Base-by-base conservation (phyloP, 2,113 vertebrate species). In the Colaptes auratus region DNA sequence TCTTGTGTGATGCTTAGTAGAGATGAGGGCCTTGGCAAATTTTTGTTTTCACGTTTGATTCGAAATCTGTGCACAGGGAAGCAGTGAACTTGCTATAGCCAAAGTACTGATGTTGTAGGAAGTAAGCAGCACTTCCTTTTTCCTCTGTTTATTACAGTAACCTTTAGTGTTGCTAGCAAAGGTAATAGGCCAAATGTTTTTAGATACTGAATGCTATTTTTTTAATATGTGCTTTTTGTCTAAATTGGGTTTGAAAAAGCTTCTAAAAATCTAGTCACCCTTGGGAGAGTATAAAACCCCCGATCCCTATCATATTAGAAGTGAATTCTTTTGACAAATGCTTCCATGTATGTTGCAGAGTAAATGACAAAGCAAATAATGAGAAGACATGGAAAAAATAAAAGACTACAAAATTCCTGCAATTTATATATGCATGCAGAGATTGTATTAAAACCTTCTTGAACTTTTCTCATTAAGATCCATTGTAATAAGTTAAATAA, bases 201-300 rank as follows among this genome's bases (percentile, higher is more conserved):
- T 42, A 73, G 39, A 46, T 56, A 70, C 33, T 80, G 74, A 71
- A 67, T 78, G 6, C 30, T 89, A 39, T 82, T 65, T 81, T 89
- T 94, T 28, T 4, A 67, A 72, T 92, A 4, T 63, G 56, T 86
- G n/a, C 18, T 90, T 94, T 94, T 84, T 66, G 72, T 93, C 88
- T 86, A 86, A 94, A 76, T 94, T 92, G 79, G 48, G 92, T 96
- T 95, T 83, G 74, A 89, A 96, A 97, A 90, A 80, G 59, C 42
- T 44, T 95, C 72, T 92, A 91, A 93, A 92, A 91, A 67, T 36
- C 15, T 59, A 59, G 4, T 71, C 65, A 83, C 31, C 94, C 94
- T 58, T 90, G 31, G 61, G 81, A 90, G 24, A 23, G 3, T 78
- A 53, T 52, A 60, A 86, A 77, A 87, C 9, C 23, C 72, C 23